phyloP scores from a whole-genome alignment of 2,797 vertebrate species.

The Falco concolor region DNA sequence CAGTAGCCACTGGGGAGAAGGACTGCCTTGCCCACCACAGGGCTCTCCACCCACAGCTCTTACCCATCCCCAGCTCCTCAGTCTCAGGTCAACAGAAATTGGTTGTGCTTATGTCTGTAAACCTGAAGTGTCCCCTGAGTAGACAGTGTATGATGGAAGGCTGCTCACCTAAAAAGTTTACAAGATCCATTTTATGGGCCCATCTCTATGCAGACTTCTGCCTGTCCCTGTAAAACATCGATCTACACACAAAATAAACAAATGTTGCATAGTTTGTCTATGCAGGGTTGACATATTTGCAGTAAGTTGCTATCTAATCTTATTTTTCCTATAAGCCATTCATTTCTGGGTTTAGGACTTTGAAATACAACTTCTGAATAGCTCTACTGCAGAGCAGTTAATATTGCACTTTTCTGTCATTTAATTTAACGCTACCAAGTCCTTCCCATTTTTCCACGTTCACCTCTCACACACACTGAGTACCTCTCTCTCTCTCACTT shows the following conservation, averaged over 20 bases:
- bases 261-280: neutral
- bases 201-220: neutral
- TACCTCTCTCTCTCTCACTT: neutral
- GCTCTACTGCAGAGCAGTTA: neutral
- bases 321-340: neutral
- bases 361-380: neutral
- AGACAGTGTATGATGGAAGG: neutral
- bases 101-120: accelerated
- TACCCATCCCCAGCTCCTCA: neutral
- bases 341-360: neutral
- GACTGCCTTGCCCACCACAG: neutral
- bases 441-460: neutral
- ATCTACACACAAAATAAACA: neutral
- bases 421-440: neutral
- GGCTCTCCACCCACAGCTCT: neutral
- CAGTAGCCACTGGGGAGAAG: neutral
- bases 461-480: neutral
- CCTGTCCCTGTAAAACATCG: neutral
- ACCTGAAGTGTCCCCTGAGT: neutral
- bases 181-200: neutral
- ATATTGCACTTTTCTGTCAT: neutral
- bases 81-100: neutral
- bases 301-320: neutral
- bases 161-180: neutral
- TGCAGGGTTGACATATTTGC: neutral